Evolutionary conservation across 30 jellyfish, hydroid and myxozoan genomes (phyloP).

Genomic region (Turritopsis dohrnii): DNA sequence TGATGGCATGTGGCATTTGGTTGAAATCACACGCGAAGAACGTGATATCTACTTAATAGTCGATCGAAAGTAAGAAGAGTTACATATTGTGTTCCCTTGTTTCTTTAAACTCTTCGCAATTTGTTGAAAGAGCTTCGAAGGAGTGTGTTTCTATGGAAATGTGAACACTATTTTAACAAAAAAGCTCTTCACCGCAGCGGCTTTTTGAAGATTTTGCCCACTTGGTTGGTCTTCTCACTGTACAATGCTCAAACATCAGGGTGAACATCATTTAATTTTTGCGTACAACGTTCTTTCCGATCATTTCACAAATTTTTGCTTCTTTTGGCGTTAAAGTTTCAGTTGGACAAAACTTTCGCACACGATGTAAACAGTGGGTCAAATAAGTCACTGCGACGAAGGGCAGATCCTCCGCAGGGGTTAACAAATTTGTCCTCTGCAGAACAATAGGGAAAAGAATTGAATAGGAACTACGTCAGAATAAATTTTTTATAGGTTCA

Average conservation of each 20-base stretch:
- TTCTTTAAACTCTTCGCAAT: not conserved
- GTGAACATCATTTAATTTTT: too few relatives aligned
- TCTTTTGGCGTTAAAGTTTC: too few relatives aligned
- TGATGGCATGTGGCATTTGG: constrained; percentile 70
- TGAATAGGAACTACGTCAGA: not conserved
- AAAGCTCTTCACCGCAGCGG: too few relatives aligned
- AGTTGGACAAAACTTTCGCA: too few relatives aligned
- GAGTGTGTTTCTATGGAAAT: too few relatives aligned
- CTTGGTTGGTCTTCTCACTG: too few relatives aligned
- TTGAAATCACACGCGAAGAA: constrained; percentile 51
- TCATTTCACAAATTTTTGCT: too few relatives aligned
- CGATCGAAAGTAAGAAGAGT: constrained; percentile 54
- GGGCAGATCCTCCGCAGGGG: not conserved
- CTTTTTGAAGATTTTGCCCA: too few relatives aligned
- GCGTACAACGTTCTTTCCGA: too few relatives aligned
- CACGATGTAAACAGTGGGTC: not conserved
- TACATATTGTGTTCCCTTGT: not conserved
- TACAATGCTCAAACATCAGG: too few relatives aligned
- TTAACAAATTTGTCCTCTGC: not conserved
- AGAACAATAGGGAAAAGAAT: not conserved
- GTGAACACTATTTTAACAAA: too few relatives aligned
- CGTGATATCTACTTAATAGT: constrained; percentile 29
- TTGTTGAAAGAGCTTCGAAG: too few relatives aligned
- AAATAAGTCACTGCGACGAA: not conserved
- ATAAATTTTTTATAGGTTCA: constrained; percentile 26